Conservation (phyloP, 2,888 invertebrate species). For the Protodeltote pygarga region DNA sequence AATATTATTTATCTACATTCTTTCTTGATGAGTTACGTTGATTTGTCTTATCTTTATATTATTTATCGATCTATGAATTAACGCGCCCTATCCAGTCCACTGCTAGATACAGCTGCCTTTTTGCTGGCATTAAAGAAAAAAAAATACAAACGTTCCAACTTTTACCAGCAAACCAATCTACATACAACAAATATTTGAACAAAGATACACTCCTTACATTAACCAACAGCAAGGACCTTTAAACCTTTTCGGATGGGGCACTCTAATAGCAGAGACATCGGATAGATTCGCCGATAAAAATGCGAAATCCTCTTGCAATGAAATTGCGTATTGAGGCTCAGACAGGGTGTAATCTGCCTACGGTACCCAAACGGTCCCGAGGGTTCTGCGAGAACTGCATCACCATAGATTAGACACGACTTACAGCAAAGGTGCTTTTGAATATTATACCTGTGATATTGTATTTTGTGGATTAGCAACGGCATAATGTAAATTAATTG, state of each 20-base stretch:
- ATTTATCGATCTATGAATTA: too few species aligned
- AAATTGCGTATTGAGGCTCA: slow-evolving; percentile 85
- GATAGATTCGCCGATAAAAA: slow-evolving; percentile 78
- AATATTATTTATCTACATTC: too few species aligned
- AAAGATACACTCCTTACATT: slow-evolving; percentile 25
- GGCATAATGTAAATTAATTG: neutral
- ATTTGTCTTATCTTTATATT: too few species aligned
- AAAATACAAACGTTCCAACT: too few species aligned
- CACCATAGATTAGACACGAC: slow-evolving; percentile 61
- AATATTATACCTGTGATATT: slow-evolving; percentile 1
- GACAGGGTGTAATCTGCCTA: slow-evolving; percentile 85
- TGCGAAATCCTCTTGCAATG: slow-evolving; percentile 80
- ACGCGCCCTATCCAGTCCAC: too few species aligned
- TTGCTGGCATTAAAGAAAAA: too few species aligned
- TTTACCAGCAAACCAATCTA: too few species aligned
- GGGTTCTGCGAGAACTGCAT: slow-evolving; percentile 70
- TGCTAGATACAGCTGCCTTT: too few species aligned
- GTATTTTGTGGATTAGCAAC: neutral
- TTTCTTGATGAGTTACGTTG: too few species aligned
- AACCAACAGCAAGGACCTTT: slow-evolving; percentile 38
- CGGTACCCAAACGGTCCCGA: slow-evolving; percentile 81
- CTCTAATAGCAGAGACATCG: slow-evolving; percentile 70
- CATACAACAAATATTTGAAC: neutral
- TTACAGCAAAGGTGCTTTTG: neutral
- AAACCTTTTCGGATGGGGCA: slow-evolving; percentile 58